These are phyloP conservation scores for Falco berigora DNA, from an alignment of 2,797 vertebrate genomes.

Conservation along the genomic window DNA sequence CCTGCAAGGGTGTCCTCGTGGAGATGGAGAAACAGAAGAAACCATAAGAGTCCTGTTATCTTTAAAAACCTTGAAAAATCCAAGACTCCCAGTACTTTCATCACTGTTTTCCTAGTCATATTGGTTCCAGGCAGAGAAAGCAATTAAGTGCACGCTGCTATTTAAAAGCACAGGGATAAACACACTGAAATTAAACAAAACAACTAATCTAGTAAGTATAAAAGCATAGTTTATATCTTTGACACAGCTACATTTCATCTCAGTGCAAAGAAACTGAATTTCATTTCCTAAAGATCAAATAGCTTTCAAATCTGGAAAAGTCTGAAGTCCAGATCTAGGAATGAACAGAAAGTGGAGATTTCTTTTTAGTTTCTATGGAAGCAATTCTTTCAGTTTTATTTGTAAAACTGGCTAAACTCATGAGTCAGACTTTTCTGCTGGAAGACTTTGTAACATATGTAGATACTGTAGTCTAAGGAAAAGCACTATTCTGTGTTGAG, in stretches of 20 bases:
- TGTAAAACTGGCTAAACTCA: background rate
- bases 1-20: background rate
- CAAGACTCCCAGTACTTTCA: background rate
- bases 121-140: background rate
- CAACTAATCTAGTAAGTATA: too few relatives aligned
- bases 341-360: background rate
- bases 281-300: background rate
- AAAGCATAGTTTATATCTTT: background rate
- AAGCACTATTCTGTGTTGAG: background rate
- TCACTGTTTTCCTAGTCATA: background rate
- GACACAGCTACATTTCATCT: background rate
- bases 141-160: background rate
- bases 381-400: background rate
- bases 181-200: background rate
- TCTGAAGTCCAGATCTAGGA: background rate
- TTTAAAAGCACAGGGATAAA: background rate
- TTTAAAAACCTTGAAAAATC: background rate
- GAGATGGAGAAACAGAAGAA: background rate
- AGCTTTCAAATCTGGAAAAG: background rate
- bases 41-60: background rate
- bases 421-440: fast-evolving
- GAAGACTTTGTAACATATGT: fast-evolving
- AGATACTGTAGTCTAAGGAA: background rate
- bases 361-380: background rate
- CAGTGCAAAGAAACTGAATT: background rate